phyloP scores from a whole-genome alignment of 2,797 vertebrate species.

The Etheostoma nigrum region DNA sequence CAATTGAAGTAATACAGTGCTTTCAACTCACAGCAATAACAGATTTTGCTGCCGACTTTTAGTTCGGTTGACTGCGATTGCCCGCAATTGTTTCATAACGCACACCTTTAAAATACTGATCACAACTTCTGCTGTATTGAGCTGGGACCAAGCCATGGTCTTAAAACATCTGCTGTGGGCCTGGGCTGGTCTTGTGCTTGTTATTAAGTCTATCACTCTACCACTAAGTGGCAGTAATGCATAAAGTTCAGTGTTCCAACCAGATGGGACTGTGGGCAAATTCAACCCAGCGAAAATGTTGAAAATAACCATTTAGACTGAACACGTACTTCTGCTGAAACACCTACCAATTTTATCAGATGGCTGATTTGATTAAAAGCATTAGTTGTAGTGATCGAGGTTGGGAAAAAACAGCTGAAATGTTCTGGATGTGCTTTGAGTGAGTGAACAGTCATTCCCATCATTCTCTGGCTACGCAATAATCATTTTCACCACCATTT shows the following conservation, averaged over 20 bases:
- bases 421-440: background rate
- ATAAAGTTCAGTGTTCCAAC: background rate
- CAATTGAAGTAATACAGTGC: background rate
- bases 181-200: background rate
- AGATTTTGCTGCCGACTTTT: background rate
- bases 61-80: background rate
- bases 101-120: background rate
- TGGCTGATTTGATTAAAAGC: background rate
- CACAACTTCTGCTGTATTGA: background rate
- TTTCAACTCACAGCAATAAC: background rate
- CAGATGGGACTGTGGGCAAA: background rate
- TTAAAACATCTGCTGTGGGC: background rate
- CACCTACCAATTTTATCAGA: background rate
- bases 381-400: no score
- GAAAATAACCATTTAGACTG: background rate
- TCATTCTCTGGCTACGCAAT: background rate
- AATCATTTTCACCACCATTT: background rate
- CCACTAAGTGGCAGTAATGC: conserved; percentile 46
- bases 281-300: background rate
- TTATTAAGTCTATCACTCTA: background rate
- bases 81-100: background rate
- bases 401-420: background rate
- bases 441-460: background rate
- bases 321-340: background rate
- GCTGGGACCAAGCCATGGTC: background rate